Evolutionary conservation across 2,797 vertebrate species (phyloP), one percentile per base, ranked within the genome.

Genomic region (Hipposideros larvatus): DNA sequence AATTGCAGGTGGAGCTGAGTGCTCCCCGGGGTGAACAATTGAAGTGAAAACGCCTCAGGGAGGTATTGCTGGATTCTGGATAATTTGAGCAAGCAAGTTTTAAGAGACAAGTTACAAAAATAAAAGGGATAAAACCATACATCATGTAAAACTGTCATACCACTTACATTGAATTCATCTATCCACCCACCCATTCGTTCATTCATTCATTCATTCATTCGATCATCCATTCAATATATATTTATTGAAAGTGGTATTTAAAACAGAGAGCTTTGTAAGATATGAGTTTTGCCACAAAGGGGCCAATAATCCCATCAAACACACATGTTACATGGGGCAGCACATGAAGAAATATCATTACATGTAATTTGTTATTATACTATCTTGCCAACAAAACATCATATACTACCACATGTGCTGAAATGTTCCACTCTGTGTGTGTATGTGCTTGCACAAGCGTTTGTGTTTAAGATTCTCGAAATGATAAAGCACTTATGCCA

Each of bases 391-490:
- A 22, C 66, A 24, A 92, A 92, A 75, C n/a, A 41, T n/a, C 34
- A 14, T 57, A 91, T 31, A 83, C 43, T 63, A 73, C 5, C 37
- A 37, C 4, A 13, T 7, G 18, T 41, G 18, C 34, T 57, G 18
- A 66, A 87, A 66, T 92, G 51, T n/a, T 75, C 87, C 86, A 57
- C 31, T 57, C 15, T 9, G 4, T 59, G 10, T 68, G 5, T 28
- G 34, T 78, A 18, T 61, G 9, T 26, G n/a, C 15, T 10, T 51
- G 21, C 4, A 37, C 9, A 89, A 37, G 21, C 1, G 51, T 79
- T 92, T 84, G n/a, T 63, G n/a, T 87, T 90, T 94, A 77, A 77
- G 66, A 63, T 82, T 84, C 10, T 65, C 43, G 11, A 28, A 68
- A 94, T 21, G 51, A 55, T 63, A 55, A 48, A 37, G 22, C 55